Percentiles rank a stretch among this genome's conserved stretches.
Evolutionary conservation across 2,888 invertebrate species (phyloP).

Genomic region (Chrysolina americana): DNA sequence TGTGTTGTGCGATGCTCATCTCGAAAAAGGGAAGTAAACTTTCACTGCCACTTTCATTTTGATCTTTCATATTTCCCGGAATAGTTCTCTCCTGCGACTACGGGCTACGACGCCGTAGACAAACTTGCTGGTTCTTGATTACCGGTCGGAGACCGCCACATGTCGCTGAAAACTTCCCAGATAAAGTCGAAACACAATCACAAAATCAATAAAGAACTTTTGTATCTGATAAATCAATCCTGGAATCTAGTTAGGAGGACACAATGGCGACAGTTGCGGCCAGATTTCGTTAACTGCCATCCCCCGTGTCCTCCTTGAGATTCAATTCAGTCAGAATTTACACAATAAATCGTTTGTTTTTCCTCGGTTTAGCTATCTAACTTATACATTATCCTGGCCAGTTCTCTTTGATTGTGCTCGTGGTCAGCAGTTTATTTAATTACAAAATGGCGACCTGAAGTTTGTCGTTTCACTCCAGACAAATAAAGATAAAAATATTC

Average conservation of each 20-base stretch:
- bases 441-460: slow-evolving; percentile 21
- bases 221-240: slow-evolving; percentile 66
- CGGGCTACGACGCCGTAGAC: slow-evolving; percentile 39
- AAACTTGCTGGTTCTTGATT: slow-evolving; percentile 51
- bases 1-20: slow-evolving; percentile 52
- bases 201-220: slow-evolving; percentile 66
- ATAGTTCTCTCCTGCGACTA: slow-evolving; percentile 24
- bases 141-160: slow-evolving; percentile 59
- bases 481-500: slow-evolving; percentile 2
- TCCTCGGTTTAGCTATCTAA: slow-evolving; percentile 43
- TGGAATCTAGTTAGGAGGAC: slow-evolving; percentile 59
- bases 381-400: slow-evolving; percentile 50
- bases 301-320: slow-evolving; percentile 45
- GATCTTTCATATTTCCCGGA: slow-evolving; percentile 42
- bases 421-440: slow-evolving; percentile 48
- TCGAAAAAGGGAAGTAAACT: slow-evolving; percentile 44
- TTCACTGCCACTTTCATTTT: slow-evolving; percentile 47
- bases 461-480: slow-evolving; percentile 1
- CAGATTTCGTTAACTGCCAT: slow-evolving; percentile 57
- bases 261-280: slow-evolving; percentile 61
- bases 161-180: slow-evolving; percentile 59
- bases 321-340: slow-evolving; percentile 52
- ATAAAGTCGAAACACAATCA: slow-evolving; percentile 64
- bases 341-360: slow-evolving; percentile 52
- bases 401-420: slow-evolving; percentile 49